Evolutionary conservation across 2,888 invertebrate genomes (phyloP).

Genomic region (Atherix ibis): DNA sequence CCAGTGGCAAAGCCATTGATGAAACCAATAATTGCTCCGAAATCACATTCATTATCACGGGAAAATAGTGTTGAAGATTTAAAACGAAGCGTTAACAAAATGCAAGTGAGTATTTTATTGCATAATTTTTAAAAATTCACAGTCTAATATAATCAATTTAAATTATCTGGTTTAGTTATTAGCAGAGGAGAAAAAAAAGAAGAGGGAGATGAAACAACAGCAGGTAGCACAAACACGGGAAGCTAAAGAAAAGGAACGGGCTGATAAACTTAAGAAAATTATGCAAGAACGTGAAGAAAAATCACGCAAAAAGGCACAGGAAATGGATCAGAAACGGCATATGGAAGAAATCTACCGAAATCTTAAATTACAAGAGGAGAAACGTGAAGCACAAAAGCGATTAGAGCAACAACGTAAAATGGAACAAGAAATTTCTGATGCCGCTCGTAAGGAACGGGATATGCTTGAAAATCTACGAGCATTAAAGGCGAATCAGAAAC

Average conservation of each 20-base stretch:
- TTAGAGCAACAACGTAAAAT: conserved; percentile 12
- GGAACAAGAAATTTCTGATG: conserved; percentile 14
- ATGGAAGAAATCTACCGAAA: conserved; percentile 24
- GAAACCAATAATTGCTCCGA: conserved; percentile 8
- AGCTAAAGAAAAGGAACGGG: conserved; percentile 27
- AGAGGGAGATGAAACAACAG: conserved; percentile 27
- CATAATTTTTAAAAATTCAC: not conserved
- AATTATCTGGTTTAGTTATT: conserved; percentile 13
- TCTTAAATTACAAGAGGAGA: conserved; percentile 7
- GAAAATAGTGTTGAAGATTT: conserved; percentile 29
- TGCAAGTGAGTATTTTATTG: conserved; percentile 11
- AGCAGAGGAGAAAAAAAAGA: conserved; percentile 28
- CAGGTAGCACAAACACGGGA: conserved; percentile 27
- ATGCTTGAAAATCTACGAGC: conserved; percentile 20
- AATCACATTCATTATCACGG: conserved; percentile 13
- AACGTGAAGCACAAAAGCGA: conserved; percentile 9
- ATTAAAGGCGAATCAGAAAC: conserved; percentile 15
- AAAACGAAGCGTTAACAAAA: conserved; percentile 20
- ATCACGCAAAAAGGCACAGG: conserved; percentile 21
- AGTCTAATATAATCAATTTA: not conserved
- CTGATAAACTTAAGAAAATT: conserved; percentile 25
- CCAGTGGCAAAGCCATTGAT: conserved; percentile 16
- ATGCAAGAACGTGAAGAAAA: conserved; percentile 30
- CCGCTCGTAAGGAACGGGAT: conserved; percentile 22
- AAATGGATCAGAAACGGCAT: conserved; percentile 21